A percentile compares a stretch with the other conserved stretches of the same genome.
Conservation (phyloP, 2,797 vertebrate species). For the Zalophus californianus region DNA sequence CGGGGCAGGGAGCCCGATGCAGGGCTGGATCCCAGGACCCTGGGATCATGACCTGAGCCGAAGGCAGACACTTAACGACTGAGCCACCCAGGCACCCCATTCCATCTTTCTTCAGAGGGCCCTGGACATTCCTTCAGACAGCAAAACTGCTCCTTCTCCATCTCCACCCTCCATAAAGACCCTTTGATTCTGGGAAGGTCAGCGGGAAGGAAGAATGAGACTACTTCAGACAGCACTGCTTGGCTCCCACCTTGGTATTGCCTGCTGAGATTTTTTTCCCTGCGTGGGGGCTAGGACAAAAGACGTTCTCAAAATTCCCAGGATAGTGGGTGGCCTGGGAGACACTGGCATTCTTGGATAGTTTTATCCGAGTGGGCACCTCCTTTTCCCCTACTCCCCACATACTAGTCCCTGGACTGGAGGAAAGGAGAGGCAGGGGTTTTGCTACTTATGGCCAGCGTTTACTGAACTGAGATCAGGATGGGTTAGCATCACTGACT, state of each 20-base stretch:
- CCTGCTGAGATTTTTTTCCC: constrained; percentile 61
- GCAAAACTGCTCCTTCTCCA: background rate
- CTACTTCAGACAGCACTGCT: constrained; percentile 11
- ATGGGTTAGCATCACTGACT: background rate
- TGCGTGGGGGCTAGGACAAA: constrained; percentile 71
- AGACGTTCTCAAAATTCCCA: constrained; percentile 74
- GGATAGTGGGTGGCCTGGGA: constrained; percentile 71
- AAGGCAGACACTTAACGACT: too few relatives aligned
- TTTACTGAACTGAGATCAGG: background rate
- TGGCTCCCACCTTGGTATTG: constrained; percentile 63
- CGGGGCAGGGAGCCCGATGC: too few relatives aligned
- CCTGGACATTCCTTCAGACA: background rate
- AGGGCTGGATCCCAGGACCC: too few relatives aligned
- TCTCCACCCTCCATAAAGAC: constrained; percentile 48
- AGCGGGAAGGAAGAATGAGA: constrained; percentile 35
- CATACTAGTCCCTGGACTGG: background rate
- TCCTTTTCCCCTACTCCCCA: background rate
- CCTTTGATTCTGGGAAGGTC: constrained; percentile 59
- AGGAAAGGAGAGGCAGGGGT: background rate
- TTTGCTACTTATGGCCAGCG: background rate
- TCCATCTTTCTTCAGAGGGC: background rate
- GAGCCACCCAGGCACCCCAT: too few relatives aligned
- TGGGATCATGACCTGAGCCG: too few relatives aligned
- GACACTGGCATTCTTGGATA: constrained; percentile 56
- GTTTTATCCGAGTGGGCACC: constrained; percentile 55